Evolutionary conservation across 35 echinoderm and acorn worm species (phyloP).

Genomic region (Holothuria glaberrima): DNA sequence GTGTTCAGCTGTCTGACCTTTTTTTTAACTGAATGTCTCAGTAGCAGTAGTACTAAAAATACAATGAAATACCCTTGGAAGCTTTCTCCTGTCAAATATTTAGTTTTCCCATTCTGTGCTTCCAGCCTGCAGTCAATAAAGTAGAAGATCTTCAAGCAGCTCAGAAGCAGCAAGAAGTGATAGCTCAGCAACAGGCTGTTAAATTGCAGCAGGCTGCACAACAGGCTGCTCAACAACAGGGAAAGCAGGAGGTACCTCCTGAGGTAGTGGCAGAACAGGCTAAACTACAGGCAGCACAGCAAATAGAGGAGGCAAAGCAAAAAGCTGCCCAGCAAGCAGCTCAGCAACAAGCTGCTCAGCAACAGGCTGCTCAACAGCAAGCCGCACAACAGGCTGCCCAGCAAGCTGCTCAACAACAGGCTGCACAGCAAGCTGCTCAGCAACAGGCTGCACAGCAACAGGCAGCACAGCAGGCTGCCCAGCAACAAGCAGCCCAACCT

Average conservation of each 20-base stretch:
- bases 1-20: no score
- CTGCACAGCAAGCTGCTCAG: constrained; percentile 17
- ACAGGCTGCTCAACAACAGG: constrained; percentile 39
- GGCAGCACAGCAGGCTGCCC: not conserved
- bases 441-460: constrained; percentile 34
- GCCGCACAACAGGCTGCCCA: constrained; percentile 14
- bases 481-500: constrained; percentile 7
- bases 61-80: no score
- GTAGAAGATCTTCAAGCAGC: constrained; percentile 24
- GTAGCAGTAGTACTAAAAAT: no score
- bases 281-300: constrained; percentile 5
- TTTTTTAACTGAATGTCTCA: no score
- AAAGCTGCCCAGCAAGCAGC: not conserved
- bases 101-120: not conserved
- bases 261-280: constrained; percentile 16
- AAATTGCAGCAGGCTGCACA: constrained; percentile 29
- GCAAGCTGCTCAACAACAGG: constrained; percentile 9
- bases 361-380: constrained; percentile 9
- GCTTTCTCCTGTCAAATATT: no score
- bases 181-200: constrained; percentile 14
- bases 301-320: not conserved
- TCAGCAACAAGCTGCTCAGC: constrained; percentile 12
- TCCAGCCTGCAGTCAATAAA: not conserved
- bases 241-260: not conserved
- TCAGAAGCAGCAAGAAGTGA: constrained; percentile 15